Base-by-base conservation (phyloP, 2,888 invertebrate genomes). In the Ectemnius cavifrons region DNA sequence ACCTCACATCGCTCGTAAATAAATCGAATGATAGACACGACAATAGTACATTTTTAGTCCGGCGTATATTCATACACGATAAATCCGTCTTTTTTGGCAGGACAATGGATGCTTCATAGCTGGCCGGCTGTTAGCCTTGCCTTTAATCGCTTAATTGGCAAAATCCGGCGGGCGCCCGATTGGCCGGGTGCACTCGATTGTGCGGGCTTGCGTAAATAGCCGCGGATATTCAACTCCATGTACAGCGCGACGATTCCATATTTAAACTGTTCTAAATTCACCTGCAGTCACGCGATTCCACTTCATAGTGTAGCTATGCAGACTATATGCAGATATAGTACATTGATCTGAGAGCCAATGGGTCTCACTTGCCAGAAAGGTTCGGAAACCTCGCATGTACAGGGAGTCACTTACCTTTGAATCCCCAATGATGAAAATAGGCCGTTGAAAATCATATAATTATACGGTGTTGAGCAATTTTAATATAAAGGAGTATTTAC, bases 201-300 rank as follows among this genome's bases (percentile, higher is more conserved):
- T 28, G 60, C 27, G 65, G 47, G 37, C 57, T 28, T 58, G 58
- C 46, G 61, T 66, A 56, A 66, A 71, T 66, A 71, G 60, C 61
- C 67, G 56, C 4, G 37, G 13, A 28, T 16, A 16, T 46, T 14
- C 45, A 23, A 23, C 23, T 2, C 23, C 23, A 2, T 23, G 23
- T 23, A 23, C 23, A 23, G 45, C 52, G 61, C 27, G 61, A 67
- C 28, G 61, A 59, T 49, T 63, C 47, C 61, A 58, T 58, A 62
- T 75, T 67, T 64, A 49, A 58, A 47, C 23, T 60, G 60, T 59
- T 52, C 59, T 60, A 46, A 67, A 64, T 73, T 18, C 46, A 56
- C 4, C 1, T 16, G 47, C 13, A 47, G 73, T 67, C 67, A 60
- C 72, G 67, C 61, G 64, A 65, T 47, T 45, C 11, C 13, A 37